These are phyloP conservation scores for Stenurella melanura DNA, from an alignment of 2,888 invertebrate genomes.

Conservation along the genomic window DNA sequence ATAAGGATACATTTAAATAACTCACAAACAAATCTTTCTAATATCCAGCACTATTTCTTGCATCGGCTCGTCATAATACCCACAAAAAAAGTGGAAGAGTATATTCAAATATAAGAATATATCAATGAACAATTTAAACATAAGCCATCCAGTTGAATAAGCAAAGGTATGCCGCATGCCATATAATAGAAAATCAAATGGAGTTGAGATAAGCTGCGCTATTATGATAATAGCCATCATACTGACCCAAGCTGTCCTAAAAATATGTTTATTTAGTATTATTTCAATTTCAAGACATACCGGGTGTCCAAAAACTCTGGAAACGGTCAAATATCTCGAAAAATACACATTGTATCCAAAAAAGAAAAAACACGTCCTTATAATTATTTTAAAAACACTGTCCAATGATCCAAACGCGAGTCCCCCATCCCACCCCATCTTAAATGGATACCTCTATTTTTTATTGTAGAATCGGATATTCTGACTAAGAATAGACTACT, in stretches of 20 bases:
- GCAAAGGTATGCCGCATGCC: conserved; percentile 40
- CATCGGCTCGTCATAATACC: conserved; percentile 64
- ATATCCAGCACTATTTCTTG: conserved; percentile 63
- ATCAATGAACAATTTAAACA: conserved; percentile 47
- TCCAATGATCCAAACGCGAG: no score
- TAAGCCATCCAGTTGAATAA: conserved; percentile 34
- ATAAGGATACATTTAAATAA: neutral
- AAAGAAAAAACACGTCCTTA: no score
- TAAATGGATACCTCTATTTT: no score
- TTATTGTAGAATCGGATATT: no score
- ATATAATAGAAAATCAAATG: conserved; percentile 58
- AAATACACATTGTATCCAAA: no score
- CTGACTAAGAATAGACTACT: no score
- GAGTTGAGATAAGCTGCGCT: conserved; percentile 56
- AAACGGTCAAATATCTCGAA: no score
- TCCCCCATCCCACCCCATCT: no score
- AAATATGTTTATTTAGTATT: conserved; percentile 31
- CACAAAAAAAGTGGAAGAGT: conserved; percentile 60
- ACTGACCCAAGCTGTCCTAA: conserved; percentile 61
- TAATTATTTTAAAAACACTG: no score
- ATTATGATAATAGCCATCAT: conserved; percentile 59
- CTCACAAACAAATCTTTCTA: conserved; percentile 59
- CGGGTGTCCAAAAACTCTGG: no score
- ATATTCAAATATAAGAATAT: conserved; percentile 56
- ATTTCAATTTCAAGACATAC: no score